Evolutionary conservation across 2,888 invertebrate species (phyloP), one percentile per base, ranked within the genome.

Genomic region (Amblyteles armatorius): DNA sequence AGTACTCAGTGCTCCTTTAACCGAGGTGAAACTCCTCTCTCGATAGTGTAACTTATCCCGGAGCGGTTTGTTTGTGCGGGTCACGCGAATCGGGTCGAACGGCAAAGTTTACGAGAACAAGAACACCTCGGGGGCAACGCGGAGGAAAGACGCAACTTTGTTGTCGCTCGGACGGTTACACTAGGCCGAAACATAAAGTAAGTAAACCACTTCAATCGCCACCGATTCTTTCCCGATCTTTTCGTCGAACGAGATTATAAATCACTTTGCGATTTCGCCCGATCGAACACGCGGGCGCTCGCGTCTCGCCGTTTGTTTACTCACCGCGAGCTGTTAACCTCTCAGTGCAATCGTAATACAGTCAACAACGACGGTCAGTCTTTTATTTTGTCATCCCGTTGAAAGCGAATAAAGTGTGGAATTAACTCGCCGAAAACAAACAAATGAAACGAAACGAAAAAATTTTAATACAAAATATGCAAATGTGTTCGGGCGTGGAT

Each of bases 51-150:
- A 76, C 22, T 33, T 76, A 65, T n/a, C 16, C 52, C 33, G 26
- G 9, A 22, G 74, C 65, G 33, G 36, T 63, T 26, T n/a, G 50
- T 29, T 26, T 36, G 50, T 50, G 50, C 50, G 65, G 65, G 65
- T 52, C 65, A 76, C 76, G 65, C 79, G 71, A 63, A 69, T 33
- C 40, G 68, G 69, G 50, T 63, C 69, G 71, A 19, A 29, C 55
- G 57, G 19, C n/a, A 68, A 78, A 79, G 69, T 79, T 79, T 22
- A 33, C 50, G 50, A 22, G 71, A 79, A 79, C 79, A 71, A 71
- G 48, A 79, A 79, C 79, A 71, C 48, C 57, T 57, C 22, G 36
- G 44, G 26, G 26, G 19, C 22, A 1, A n/a, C 13, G 19, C 44
- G 55, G 50, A 40, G 13, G 19, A 9, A 65, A n/a, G 63, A 33